These are phyloP conservation scores for Rhynchomys soricoides DNA, from an alignment of 2,113 vertebrate genomes.

Conservation along the genomic window DNA sequence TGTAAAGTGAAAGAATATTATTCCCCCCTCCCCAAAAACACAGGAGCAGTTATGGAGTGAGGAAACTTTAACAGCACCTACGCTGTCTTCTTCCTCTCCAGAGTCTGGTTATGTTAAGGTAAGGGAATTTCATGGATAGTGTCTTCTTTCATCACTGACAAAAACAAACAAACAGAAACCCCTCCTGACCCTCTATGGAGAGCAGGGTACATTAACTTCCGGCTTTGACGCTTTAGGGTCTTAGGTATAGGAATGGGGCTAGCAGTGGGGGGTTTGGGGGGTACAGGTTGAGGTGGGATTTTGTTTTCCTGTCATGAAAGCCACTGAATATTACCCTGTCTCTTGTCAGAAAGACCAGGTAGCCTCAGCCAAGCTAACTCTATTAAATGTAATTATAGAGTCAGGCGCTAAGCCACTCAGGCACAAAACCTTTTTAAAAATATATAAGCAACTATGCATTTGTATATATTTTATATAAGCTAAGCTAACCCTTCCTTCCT, in stretches of 20 bases:
- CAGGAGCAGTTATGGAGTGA: neutral
- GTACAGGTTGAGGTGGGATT: neutral
- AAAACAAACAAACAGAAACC: neutral
- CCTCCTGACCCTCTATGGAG: neutral
- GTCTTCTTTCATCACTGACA: neutral
- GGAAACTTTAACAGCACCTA: neutral
- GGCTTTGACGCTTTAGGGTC: neutral
- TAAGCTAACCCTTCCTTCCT: constrained; percentile 10
- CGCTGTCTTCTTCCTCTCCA: neutral
- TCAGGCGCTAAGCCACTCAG: constrained; percentile 14
- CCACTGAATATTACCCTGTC: neutral
- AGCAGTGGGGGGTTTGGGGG: neutral
- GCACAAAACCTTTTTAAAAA: constrained; percentile 46
- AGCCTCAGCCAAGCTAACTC: neutral
- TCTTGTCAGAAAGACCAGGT: constrained; percentile 2
- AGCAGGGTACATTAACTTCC: neutral
- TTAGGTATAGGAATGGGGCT: neutral
- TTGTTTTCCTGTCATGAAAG: neutral
- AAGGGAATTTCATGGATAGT: neutral
- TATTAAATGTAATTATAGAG: constrained; percentile 45
- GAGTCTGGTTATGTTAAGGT: neutral
- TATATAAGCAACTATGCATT: constrained; percentile 43
- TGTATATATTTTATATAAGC: constrained; percentile 27
- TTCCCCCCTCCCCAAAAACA: neutral
- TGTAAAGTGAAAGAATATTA: neutral